Conservation (phyloP, 1,140 invertebrate species). For the Leptinotarsa undecemlineata region DNA sequence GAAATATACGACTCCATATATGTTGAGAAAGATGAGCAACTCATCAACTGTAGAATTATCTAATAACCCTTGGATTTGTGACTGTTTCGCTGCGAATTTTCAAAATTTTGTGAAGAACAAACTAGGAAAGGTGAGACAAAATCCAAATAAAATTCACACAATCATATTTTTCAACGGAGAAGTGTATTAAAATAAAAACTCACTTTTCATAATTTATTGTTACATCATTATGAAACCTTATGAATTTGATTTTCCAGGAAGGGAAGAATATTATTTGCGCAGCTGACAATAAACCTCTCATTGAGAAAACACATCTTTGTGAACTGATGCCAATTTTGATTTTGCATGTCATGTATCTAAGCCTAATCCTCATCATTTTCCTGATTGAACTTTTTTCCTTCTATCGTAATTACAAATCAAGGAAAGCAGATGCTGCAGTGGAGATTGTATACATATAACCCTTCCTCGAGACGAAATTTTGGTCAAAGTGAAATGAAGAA, state of each 20-base stretch:
- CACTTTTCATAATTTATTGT: too few relatives aligned
- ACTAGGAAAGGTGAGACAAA: slow-evolving; percentile 25
- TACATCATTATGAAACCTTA: too few relatives aligned
- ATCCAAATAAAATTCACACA: too few relatives aligned
- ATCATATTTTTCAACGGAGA: neutral
- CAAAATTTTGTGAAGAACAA: slow-evolving; percentile 32
- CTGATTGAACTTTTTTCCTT: slow-evolving; percentile 49
- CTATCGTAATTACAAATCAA: slow-evolving; percentile 65
- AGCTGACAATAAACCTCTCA: slow-evolving; percentile 24
- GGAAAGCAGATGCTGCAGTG: too few relatives aligned
- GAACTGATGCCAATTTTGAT: slow-evolving; percentile 6
- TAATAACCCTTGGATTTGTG: slow-evolving; percentile 48
- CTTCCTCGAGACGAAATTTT: too few relatives aligned
- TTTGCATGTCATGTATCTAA: slow-evolving; percentile 10
- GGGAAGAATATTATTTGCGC: slow-evolving; percentile 37
- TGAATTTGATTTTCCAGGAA: slow-evolving; percentile 35
- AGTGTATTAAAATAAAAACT: too few relatives aligned
- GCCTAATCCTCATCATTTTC: slow-evolving; percentile 24
- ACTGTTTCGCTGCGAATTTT: slow-evolving; percentile 33
- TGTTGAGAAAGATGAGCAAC: slow-evolving; percentile 35
- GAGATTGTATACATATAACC: too few relatives aligned
- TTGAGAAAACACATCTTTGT: slow-evolving; percentile 29
- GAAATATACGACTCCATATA: slow-evolving; percentile 31
- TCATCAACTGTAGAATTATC: slow-evolving; percentile 35
- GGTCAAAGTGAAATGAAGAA: too few relatives aligned